These are phyloP conservation scores for Ectemnius continuus DNA, from an alignment of 2,888 invertebrate species.

Conservation along the genomic window DNA sequence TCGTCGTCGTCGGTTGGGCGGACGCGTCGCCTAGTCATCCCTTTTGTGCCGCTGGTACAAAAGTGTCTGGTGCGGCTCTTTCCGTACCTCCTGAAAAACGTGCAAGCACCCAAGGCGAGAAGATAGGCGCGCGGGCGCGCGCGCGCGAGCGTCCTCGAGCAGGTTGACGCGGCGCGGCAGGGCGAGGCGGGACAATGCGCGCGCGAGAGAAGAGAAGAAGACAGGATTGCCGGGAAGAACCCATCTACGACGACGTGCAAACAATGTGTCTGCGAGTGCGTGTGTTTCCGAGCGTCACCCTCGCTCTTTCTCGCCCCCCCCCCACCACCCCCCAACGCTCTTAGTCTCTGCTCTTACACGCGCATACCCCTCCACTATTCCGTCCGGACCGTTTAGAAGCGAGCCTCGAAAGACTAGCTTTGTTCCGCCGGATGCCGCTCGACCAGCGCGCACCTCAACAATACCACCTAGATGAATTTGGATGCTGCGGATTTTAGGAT, in stretches of 20 bases:
- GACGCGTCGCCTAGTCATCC: too few relatives aligned
- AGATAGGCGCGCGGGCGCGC: conserved; percentile 13
- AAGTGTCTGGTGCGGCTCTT: conserved; percentile 57
- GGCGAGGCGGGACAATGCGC: conserved; percentile 25
- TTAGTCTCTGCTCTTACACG: too few relatives aligned
- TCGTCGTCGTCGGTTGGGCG: too few relatives aligned
- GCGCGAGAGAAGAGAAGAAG: conserved; percentile 4
- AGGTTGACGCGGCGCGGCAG: too few relatives aligned
- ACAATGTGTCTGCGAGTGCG: conserved; percentile 53
- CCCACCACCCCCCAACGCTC: neutral
- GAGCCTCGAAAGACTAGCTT: too few relatives aligned
- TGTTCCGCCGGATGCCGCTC: too few relatives aligned
- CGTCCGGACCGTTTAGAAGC: neutral
- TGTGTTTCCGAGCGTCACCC: conserved; percentile 25
- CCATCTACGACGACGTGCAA: conserved; percentile 34
- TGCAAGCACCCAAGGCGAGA: conserved; percentile 30
- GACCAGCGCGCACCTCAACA: too few relatives aligned
- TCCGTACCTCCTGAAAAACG: conserved; percentile 44
- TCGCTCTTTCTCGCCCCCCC: conserved; percentile 1
- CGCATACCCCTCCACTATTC: neutral
- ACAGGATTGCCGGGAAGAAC: conserved; percentile 27
- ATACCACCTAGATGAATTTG: too few relatives aligned
- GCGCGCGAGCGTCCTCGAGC: neutral
- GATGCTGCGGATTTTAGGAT: too few relatives aligned
- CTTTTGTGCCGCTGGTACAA: conserved; percentile 55